Evolutionary conservation across 2,888 invertebrate genomes (phyloP), one percentile per base, ranked within the genome.

Genomic region (Apantesis nais): DNA sequence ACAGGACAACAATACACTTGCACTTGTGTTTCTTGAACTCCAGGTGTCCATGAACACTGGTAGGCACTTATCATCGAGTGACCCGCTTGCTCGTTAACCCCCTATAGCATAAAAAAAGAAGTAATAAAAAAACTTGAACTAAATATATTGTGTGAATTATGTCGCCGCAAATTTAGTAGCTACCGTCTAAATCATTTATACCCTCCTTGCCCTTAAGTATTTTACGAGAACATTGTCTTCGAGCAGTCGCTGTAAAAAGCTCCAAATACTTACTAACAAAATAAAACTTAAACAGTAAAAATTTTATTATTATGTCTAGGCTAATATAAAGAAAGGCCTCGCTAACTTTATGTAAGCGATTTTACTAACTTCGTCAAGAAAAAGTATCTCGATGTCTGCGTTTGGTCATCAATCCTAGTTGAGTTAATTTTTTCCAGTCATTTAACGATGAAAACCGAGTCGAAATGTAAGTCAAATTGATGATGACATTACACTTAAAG

Each of bases 241-340:
- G 16, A 34, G 14, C 25, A 16, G 31, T 25, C 37, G 31, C 63
- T n/a, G 39, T 68, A 67, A 55, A 63, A 63, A 11, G 25, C 29
- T 39, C 39, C 22, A 63, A 68, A 68, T 55, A 39, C 7, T 5
- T 4, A n/a, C 39, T 39, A 29, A 63, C 39, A 68, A 55, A 63
- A 68, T 63, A 68, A 62, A 68, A 55, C 41, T 68, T 63, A 41
- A 37, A 63, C 63, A 34, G 63, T 68, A 63, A 63, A 68, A 22
- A 22, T 62, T 63, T 55, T 63, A 68, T 62, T 68, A 52, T 68
- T 48, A 68, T 68, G 55, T 55, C 62, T 68, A 52, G 37, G 44
- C 19, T 52, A 52, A 48, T 52, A 55, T 68, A 68, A 63, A 68
- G 37, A 63, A 37, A 44, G 12, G 22, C 41, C 31, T 60, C 14